These are phyloP conservation scores for Magallana ariakensis DNA, from an alignment of 1,140 invertebrate genomes.

Conservation along the genomic window DNA sequence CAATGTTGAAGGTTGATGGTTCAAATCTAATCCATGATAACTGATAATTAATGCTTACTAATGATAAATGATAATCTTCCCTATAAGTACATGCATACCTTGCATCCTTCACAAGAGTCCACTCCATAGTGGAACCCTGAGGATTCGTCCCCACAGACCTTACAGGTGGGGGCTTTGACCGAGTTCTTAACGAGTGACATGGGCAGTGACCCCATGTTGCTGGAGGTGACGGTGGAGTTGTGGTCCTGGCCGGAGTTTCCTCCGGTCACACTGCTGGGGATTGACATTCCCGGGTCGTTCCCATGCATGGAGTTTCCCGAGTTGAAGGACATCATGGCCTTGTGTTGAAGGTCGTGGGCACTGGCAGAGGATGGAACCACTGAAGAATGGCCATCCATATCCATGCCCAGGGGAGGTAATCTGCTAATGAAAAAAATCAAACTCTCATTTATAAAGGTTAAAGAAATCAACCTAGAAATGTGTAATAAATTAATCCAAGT, in stretches of 20 bases:
- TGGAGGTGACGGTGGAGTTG: slow-evolving; percentile 44
- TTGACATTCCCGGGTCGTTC: not conserved
- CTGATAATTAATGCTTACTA: too few relatives aligned
- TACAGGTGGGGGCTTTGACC: slow-evolving; percentile 71
- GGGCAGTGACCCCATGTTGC: slow-evolving; percentile 47
- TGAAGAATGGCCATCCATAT: not conserved
- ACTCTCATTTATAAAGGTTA: too few relatives aligned
- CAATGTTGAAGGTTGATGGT: too few relatives aligned
- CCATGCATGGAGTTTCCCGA: not conserved
- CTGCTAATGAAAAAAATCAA: not conserved
- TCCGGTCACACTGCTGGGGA: not conserved
- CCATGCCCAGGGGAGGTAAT: not conserved
- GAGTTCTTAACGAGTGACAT: slow-evolving; percentile 29
- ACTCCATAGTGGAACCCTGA: slow-evolving; percentile 82
- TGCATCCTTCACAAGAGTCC: slow-evolving; percentile 82
- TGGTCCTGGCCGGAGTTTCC: slow-evolving; percentile 45
- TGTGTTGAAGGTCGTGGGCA: slow-evolving; percentile 20
- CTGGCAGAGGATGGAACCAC: not conserved
- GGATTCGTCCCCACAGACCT: slow-evolving; percentile 81
- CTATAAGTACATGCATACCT: slow-evolving; percentile 72
- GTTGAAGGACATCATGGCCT: slow-evolving; percentile 24
- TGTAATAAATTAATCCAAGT: too few relatives aligned
- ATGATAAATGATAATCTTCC: too few relatives aligned
- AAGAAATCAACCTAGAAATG: not conserved
- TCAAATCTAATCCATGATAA: too few relatives aligned